Evolutionary conservation across 2,888 invertebrate species (phyloP).

Genomic region (Idaea dimidiata): DNA sequence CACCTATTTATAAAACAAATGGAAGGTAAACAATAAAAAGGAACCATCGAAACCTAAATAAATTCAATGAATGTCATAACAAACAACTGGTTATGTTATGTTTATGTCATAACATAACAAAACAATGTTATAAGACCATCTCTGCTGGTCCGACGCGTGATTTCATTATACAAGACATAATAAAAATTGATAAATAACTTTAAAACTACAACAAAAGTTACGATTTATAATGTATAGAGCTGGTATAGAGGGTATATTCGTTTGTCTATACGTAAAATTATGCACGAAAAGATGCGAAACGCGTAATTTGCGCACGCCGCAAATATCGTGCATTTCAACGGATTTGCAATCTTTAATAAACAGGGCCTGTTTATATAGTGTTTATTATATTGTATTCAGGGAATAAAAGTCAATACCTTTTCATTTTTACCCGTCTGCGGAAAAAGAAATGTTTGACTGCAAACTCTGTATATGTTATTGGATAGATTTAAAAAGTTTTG

Average conservation of each 20-base stretch:
- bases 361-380: background rate
- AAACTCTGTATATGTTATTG: too few relatives aligned
- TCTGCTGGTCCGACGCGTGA: conserved; percentile 41
- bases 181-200: conserved; percentile 42
- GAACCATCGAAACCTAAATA: conserved; percentile 41
- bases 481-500: too few relatives aligned
- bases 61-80: conserved; percentile 46
- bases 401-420: too few relatives aligned
- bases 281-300: too few relatives aligned
- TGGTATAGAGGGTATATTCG: conserved; percentile 39
- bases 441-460: too few relatives aligned
- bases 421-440: too few relatives aligned
- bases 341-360: background rate
- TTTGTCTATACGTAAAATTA: conserved; percentile 38
- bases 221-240: conserved; percentile 49
- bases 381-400: too few relatives aligned
- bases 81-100: too few relatives aligned
- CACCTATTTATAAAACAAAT: conserved; percentile 27
- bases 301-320: too few relatives aligned
- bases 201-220: conserved; percentile 52
- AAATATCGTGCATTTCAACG: background rate
- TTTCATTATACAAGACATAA: conserved; percentile 41
- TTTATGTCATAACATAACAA: too few relatives aligned
- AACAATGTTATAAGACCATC: conserved; percentile 40
- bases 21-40: conserved; percentile 32